These are phyloP conservation scores for Petrocephalus zakoni DNA, from an alignment of 2,113 vertebrate species.

Conservation along the genomic window DNA sequence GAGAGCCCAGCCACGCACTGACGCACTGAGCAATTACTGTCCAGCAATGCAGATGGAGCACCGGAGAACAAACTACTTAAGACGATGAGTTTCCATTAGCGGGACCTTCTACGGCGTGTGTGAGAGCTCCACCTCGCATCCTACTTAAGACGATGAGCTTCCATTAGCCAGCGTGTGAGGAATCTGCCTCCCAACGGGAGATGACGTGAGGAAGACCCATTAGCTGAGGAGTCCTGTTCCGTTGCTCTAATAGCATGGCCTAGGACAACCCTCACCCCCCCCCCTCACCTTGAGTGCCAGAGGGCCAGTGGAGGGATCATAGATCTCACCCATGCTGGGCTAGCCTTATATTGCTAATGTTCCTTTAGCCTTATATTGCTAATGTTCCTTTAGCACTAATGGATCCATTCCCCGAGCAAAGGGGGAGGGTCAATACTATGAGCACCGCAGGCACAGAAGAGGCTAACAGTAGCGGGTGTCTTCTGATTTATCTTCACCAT, in stretches of 20 bases:
- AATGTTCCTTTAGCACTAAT: conserved; percentile 27
- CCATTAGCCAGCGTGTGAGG: conserved; percentile 13
- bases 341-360: conserved; percentile 15
- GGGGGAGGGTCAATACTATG: conserved; percentile 4
- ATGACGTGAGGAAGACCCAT: conserved; percentile 11
- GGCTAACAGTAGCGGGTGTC: not conserved
- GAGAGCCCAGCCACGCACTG: not conserved
- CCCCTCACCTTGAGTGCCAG: conserved; percentile 12
- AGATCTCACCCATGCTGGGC: conserved; percentile 1
- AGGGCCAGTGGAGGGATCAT: conserved; percentile 12
- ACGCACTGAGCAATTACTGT: not conserved
- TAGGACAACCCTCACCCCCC: not conserved
- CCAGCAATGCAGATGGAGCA: conserved; percentile 6
- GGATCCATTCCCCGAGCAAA: conserved; percentile 8
- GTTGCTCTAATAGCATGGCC: conserved; percentile 4
- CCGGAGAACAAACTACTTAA: conserved; percentile 26
- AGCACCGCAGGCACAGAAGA: not conserved
- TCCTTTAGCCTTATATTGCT: conserved; percentile 10
- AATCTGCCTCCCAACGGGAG: conserved; percentile 8
- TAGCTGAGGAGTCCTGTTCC: conserved; percentile 2
- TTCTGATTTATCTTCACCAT: conserved; percentile 25
- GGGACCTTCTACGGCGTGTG: not conserved
- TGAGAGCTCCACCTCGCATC: conserved; percentile 8
- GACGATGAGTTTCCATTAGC: conserved; percentile 24
- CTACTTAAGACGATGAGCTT: conserved; percentile 15